These are phyloP conservation scores for Acromyrmex echinatior DNA, from an alignment of 1,140 invertebrate species.

Conservation along the genomic window DNA sequence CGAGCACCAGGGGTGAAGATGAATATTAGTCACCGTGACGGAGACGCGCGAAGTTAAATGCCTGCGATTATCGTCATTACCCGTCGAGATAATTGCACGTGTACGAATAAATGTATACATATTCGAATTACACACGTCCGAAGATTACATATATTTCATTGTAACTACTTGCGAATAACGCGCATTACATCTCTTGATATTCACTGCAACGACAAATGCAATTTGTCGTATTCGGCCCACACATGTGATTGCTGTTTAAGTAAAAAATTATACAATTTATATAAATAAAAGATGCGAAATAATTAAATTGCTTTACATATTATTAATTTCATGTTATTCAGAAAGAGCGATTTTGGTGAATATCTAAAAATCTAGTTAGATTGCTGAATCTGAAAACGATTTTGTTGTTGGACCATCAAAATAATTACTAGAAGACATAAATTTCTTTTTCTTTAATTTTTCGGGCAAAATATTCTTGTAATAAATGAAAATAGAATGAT, in stretches of 20 bases:
- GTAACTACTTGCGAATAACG: conserved; percentile 22
- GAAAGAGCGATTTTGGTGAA: too few relatives aligned
- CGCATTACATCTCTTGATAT: conserved; percentile 33
- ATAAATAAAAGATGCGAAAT: not conserved
- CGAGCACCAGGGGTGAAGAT: conserved; percentile 37
- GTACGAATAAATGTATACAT: conserved; percentile 50
- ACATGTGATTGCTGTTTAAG: not conserved
- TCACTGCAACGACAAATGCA: conserved; percentile 16
- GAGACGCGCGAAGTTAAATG: conserved; percentile 58
- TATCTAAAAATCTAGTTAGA: too few relatives aligned
- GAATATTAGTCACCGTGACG: conserved; percentile 58
- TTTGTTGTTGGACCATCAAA: too few relatives aligned
- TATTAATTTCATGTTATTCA: too few relatives aligned
- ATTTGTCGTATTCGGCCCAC: conserved; percentile 40
- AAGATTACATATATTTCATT: conserved; percentile 53
- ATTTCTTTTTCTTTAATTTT: too few relatives aligned
- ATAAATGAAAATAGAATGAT: too few relatives aligned
- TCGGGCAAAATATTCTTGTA: too few relatives aligned
- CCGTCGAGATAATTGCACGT: conserved; percentile 58
- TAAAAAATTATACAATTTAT: not conserved
- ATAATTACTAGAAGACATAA: too few relatives aligned
- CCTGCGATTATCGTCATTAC: conserved; percentile 60
- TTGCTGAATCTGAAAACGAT: too few relatives aligned
- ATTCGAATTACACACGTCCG: conserved; percentile 47
- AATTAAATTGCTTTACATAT: too few relatives aligned